A percentile compares a stretch with the other conserved stretches of the same genome.
Evolutionary conservation across 2,888 invertebrate genomes (phyloP).

Genomic region (Saturnia pavonia): DNA sequence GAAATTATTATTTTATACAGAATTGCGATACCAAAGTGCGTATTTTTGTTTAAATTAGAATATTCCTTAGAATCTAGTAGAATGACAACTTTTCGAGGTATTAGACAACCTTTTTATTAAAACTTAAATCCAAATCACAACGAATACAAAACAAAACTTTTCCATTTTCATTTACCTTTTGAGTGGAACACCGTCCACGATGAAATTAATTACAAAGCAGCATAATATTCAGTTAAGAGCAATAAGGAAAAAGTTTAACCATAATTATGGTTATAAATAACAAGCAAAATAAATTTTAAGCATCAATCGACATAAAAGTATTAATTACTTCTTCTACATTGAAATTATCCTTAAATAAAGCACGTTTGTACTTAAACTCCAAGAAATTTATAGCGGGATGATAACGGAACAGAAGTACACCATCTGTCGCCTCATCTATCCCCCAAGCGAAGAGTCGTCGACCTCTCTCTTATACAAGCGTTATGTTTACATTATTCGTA

Average conservation of each 20-base stretch:
- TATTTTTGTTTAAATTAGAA: background rate
- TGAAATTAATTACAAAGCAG: background rate
- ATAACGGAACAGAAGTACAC: constrained; percentile 3
- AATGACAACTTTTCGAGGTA: background rate
- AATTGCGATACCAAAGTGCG: too few relatives aligned
- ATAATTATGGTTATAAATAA: background rate
- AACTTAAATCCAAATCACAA: background rate
- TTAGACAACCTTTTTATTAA: background rate
- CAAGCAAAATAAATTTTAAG: background rate
- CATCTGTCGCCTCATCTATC: constrained; percentile 13
- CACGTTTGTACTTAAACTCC: background rate
- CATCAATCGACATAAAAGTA: background rate
- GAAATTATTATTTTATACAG: too few relatives aligned
- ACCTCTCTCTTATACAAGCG: constrained; percentile 17
- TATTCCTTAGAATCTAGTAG: background rate
- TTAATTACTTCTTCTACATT: background rate
- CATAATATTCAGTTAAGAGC: background rate
- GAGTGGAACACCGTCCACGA: background rate
- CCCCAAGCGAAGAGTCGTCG: constrained; percentile 22
- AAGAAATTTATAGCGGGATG: constrained; percentile 11
- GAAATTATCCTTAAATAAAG: background rate
- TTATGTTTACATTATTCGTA: constrained; percentile 15
- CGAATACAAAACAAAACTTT: background rate
- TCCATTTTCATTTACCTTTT: background rate
- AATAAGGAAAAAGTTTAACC: background rate